These are phyloP conservation scores for Branchinecta lindahli DNA, from an alignment of 1,140 invertebrate species.

Conservation along the genomic window DNA sequence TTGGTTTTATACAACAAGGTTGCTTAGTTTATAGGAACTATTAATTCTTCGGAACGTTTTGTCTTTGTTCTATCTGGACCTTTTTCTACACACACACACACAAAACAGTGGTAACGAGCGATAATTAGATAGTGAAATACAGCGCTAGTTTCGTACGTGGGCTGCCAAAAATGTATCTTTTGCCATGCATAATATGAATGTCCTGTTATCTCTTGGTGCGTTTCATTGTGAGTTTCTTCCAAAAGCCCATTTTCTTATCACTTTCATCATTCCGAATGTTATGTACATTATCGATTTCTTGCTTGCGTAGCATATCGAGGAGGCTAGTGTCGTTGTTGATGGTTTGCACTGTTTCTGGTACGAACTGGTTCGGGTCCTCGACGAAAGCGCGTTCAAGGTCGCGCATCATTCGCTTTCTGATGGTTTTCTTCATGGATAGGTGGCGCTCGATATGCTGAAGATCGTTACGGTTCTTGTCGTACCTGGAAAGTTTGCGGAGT, in stretches of 20 bases:
- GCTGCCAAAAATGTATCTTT: too few species aligned
- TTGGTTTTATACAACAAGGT: too few species aligned
- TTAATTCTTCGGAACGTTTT: too few species aligned
- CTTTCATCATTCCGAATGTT: background rate
- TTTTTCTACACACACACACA: too few species aligned
- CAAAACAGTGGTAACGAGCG: too few species aligned
- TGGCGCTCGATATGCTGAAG: conserved; percentile 60
- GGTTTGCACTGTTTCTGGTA: conserved; percentile 44
- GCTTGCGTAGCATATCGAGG: conserved; percentile 46
- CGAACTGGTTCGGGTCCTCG: conserved; percentile 38
- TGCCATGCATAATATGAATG: too few species aligned
- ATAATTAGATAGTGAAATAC: too few species aligned
- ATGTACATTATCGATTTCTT: conserved; percentile 25
- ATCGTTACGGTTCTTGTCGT: conserved; percentile 33
- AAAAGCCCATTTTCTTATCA: conserved; percentile 16
- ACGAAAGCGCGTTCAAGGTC: conserved; percentile 56
- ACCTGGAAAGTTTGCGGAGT: background rate
- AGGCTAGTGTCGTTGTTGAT: conserved; percentile 46
- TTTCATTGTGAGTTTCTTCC: conserved; percentile 16
- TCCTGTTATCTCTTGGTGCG: conserved; percentile 12
- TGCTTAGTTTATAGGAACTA: too few species aligned
- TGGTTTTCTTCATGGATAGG: conserved; percentile 71
- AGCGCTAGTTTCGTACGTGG: too few species aligned
- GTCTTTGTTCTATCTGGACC: too few species aligned
- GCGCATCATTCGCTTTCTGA: conserved; percentile 66